A percentile compares a stretch with the other conserved stretches of the same genome.
These are phyloP conservation scores for Gnathonemus echidnorhynchus DNA, from an alignment of 2,113 vertebrate species.

Conservation along the genomic window DNA sequence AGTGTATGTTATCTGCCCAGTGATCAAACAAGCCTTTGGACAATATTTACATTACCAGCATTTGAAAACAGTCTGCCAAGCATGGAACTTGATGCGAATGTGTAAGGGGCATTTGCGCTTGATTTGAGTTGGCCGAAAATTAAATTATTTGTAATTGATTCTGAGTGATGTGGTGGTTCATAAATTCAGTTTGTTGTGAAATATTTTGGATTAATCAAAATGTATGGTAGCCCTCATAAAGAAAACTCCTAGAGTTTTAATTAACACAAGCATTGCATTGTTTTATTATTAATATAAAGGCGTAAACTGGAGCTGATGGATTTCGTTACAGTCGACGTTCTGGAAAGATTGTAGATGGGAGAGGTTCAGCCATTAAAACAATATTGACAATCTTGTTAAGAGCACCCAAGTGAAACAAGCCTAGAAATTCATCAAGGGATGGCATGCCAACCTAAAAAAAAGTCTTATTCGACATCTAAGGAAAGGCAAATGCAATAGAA, in stretches of 20 bases:
- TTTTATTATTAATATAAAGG: not conserved
- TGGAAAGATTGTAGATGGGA: not conserved
- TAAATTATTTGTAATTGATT: not conserved
- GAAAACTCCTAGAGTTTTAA: not conserved
- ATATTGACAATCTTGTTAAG: not conserved
- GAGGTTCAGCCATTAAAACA: not conserved
- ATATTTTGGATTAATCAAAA: not conserved
- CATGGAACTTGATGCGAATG: not conserved
- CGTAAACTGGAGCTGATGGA: not conserved
- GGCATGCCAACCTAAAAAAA: not conserved
- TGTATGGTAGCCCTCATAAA: not conserved
- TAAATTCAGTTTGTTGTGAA: not conserved
- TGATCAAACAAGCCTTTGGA: conserved; percentile 10
- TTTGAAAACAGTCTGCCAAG: not conserved
- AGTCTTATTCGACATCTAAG: not conserved
- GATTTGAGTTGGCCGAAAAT: not conserved
- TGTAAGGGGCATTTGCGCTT: not conserved
- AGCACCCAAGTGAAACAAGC: not conserved
- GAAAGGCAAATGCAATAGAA: not conserved
- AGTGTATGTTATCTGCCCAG: not conserved
- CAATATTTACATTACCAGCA: not conserved
- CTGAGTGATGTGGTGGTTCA: not conserved
- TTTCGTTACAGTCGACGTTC: not conserved
- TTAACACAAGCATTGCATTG: not conserved
- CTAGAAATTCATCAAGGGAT: not conserved